Percentiles rank a stretch among this genome's conserved stretches.
phyloP scores from a whole-genome alignment of 1,140 invertebrate genomes.

The Drosophila kohkoa region DNA sequence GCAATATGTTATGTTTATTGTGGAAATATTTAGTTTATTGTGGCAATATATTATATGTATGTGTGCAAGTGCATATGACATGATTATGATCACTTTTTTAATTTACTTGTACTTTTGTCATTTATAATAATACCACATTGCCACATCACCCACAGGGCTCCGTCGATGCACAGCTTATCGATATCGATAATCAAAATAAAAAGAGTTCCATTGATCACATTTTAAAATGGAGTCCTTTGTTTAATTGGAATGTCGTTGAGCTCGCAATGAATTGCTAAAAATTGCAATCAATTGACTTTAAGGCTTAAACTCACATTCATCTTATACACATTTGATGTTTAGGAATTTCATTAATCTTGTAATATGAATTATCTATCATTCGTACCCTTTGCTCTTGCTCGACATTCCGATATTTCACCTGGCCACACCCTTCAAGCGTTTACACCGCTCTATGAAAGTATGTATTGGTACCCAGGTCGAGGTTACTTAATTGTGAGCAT shows the following conservation, averaged over 20 bases:
- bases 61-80: slow-evolving; percentile 1
- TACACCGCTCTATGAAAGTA: background rate
- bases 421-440: slow-evolving; percentile 27
- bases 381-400: slow-evolving; percentile 10
- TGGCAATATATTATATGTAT: background rate
- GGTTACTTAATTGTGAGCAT: slow-evolving; percentile 28
- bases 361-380: slow-evolving; percentile 5
- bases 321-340: background rate
- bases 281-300: slow-evolving; percentile 5
- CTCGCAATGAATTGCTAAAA: slow-evolving; percentile 11
- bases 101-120: background rate
- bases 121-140: background rate
- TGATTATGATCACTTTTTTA: too few species aligned
- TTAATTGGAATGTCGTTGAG: background rate
- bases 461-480: slow-evolving; percentile 18
- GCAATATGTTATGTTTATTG: slow-evolving; percentile 8
- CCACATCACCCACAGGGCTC: background rate
- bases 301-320: background rate
- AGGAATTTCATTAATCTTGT: slow-evolving; percentile 14
- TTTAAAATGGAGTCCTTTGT: background rate
- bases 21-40: slow-evolving; percentile 6
- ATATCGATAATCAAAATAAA: background rate
- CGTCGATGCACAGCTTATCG: background rate
- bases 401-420: slow-evolving; percentile 24
- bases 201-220: background rate